Base-by-base conservation (phyloP, 2,888 invertebrate genomes). In the Thymelicus lineola region DNA sequence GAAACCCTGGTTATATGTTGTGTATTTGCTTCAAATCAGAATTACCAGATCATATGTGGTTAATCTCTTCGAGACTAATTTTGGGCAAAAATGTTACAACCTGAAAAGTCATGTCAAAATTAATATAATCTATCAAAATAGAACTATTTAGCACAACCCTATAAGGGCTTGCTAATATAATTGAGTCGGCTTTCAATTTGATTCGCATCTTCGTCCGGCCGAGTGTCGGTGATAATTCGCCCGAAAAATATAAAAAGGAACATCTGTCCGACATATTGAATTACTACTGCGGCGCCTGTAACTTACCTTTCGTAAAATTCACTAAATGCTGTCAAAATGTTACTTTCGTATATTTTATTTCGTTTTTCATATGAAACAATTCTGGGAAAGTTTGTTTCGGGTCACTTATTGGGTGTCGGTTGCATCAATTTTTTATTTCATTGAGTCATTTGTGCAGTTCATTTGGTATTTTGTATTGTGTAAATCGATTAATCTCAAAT, bases 151-250 rank as follows among this genome's bases (percentile, higher is more conserved):
- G 20, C 58, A 42, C 88, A 91, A 73, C 92, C 91, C 91, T 92
- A 80, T 78, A 84, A 82, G 76, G 83, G 79, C 79, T 80, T 77
- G 77, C 84, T 90, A 92, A 91, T 88, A 90, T 91, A 93, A 93
- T 93, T 92, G 93, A 93, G 91, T 89, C 88, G 86, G 90, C 92
- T 92, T 93, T 93, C 93, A 93, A 93, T 93, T 93, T 92, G 93
- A 93, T 92, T 92, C 93, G 85, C 88, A 88, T 90, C 89, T 90
- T 85, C 88, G 88, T 85, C 87, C 87, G 80, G 81, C 80, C 82
- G 85, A 86, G 92, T 90, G 93, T 93, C 92, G 88, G 91, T 90
- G 92, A 91, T 93, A 92, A 93, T 93, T 93, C 92, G 88, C 80
- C 87, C 88, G 89, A 90, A 91, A 93, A 92, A 93, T 92, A 93